A percentile compares a stretch with the other conserved stretches of the same genome.
Evolutionary conservation across 2,888 invertebrate genomes (phyloP).

Genomic region (Piscicola geometra): DNA sequence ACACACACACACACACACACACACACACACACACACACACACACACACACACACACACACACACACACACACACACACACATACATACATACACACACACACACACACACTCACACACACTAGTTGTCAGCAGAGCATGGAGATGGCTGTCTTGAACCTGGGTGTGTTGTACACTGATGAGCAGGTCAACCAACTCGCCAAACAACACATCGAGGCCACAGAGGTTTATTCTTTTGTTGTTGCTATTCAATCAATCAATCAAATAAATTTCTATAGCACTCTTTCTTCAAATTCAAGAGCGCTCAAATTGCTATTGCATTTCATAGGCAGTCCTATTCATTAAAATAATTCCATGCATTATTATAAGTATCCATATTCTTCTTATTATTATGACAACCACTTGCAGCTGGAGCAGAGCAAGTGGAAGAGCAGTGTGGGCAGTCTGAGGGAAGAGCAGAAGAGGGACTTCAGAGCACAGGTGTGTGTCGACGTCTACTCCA

Average conservation of each 20-base stretch:
- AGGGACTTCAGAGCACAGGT: conserved; percentile 72
- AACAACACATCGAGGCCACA: conserved; percentile 43
- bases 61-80: no score
- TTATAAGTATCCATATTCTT: no score
- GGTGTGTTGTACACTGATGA: conserved; percentile 74
- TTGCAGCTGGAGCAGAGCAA: conserved; percentile 73
- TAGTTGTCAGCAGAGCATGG: conserved; percentile 73
- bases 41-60: no score
- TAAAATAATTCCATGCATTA: no score
- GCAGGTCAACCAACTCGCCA: conserved; percentile 61
- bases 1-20: no score
- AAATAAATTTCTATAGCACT: neutral
- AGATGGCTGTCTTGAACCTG: conserved; percentile 72
- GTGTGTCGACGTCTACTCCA: conserved; percentile 82
- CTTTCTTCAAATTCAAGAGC: neutral
- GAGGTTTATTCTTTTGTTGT: conserved; percentile 62
- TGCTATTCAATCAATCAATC: neutral
- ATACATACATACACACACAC: no score
- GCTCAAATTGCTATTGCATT: neutral
- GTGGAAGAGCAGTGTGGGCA: conserved; percentile 72
- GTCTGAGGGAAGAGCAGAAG: conserved; percentile 76
- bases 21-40: no score
- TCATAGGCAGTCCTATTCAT: neutral
- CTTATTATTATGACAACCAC: no score
- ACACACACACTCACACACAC: no score